Evolutionary conservation across 2,797 vertebrate species (phyloP).

Genomic region (Clarias laeviceps): DNA sequence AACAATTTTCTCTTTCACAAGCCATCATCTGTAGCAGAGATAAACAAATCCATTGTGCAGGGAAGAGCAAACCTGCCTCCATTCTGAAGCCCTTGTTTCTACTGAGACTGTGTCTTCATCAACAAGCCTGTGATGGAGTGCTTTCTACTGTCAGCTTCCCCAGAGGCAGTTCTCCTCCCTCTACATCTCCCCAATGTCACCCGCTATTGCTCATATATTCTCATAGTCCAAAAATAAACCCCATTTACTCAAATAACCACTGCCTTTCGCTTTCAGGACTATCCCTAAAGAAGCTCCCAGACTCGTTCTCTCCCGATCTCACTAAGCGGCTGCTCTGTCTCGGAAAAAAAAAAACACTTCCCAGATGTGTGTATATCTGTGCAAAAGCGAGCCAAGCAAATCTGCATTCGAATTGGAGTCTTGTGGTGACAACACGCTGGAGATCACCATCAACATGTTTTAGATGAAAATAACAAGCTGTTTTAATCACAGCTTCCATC

Average conservation of each 20-base stretch:
- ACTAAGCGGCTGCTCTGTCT: slow-evolving; percentile 7
- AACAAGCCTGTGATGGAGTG: slow-evolving; percentile 54
- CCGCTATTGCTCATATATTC: slow-evolving; percentile 66
- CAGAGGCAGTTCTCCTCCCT: slow-evolving; percentile 49
- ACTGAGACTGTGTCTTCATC: neutral
- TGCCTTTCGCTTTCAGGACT: slow-evolving; percentile 70
- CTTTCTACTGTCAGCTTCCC: slow-evolving; percentile 61
- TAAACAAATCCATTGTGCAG: slow-evolving; percentile 10
- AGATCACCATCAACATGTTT: slow-evolving; percentile 4
- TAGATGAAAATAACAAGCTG: neutral
- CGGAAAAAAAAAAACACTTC: slow-evolving; percentile 4
- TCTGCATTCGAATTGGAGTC: neutral
- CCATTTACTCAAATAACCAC: slow-evolving; percentile 76
- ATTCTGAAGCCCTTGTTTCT: slow-evolving; percentile 3
- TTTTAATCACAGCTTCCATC: neutral
- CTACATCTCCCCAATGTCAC: slow-evolving; percentile 61
- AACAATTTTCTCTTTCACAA: slow-evolving; percentile 3
- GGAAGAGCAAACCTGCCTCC: neutral
- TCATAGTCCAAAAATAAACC: slow-evolving; percentile 70
- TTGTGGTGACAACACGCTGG: neutral
- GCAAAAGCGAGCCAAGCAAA: slow-evolving; percentile 2
- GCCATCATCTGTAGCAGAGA: slow-evolving; percentile 15
- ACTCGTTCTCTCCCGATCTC: neutral
- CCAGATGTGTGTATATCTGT: neutral
- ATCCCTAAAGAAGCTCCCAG: slow-evolving; percentile 62